These are phyloP conservation scores for Tupaia tana DNA, from an alignment of 2,113 vertebrate species.

Conservation along the genomic window DNA sequence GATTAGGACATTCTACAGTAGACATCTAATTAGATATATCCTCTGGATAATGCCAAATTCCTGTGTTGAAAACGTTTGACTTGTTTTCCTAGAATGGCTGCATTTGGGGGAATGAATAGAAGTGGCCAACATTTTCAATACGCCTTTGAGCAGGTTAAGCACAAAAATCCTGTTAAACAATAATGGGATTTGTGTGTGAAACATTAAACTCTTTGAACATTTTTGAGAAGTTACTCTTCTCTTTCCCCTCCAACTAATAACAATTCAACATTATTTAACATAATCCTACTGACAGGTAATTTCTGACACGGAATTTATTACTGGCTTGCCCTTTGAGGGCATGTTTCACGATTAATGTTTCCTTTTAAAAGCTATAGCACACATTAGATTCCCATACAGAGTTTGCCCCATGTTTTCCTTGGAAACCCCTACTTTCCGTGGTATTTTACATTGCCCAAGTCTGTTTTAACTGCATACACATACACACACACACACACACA, in stretches of 20 bases:
- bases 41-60: conserved; percentile 65
- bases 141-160: conserved; percentile 80
- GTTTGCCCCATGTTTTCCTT: conserved; percentile 89
- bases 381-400: conserved; percentile 88
- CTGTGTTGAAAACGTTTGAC: conserved; percentile 74
- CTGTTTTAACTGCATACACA: conserved; percentile 79
- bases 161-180: conserved; percentile 86
- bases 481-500: not conserved
- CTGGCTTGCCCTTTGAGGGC: conserved; percentile 87
- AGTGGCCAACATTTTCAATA: conserved; percentile 81
- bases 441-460: conserved; percentile 88
- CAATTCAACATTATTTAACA: conserved; percentile 89
- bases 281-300: conserved; percentile 90
- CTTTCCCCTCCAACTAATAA: conserved; percentile 84
- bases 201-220: conserved; percentile 87
- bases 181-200: conserved; percentile 87
- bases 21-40: not conserved
- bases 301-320: conserved; percentile 90
- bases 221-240: conserved; percentile 82
- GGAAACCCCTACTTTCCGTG: conserved; percentile 88
- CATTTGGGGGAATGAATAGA: conserved; percentile 75
- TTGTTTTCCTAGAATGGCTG: conserved; percentile 72
- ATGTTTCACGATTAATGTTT: conserved; percentile 90
- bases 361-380: conserved; percentile 90
- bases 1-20: not conserved